Base-by-base conservation (phyloP, 1,140 invertebrate species). In the Anoplolepis gracilipes region DNA sequence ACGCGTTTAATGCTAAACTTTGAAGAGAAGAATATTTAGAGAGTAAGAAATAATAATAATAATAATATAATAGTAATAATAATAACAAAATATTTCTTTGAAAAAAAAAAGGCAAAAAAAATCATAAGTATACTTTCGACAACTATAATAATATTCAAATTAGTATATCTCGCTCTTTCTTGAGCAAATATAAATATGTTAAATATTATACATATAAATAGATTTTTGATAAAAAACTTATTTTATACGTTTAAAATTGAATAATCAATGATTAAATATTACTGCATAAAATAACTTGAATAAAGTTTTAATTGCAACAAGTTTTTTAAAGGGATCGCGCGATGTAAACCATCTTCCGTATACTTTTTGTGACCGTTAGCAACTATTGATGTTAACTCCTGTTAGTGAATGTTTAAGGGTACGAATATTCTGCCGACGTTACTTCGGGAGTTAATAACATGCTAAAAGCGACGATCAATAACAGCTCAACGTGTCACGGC, bases 391-490 rank as follows among this genome's bases (percentile, higher is more conserved):
- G 28, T 8, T 64, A 16, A 22, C 2, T 30, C 7, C 16, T 10
- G 25, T n/a, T 28, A 22, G 28, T 19, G 25, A 22, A 79, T 28
- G 8, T 30, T 79, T 19, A 25, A 67, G 1, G 22, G 30, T 36
- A 67, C 57, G 25, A 36, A 25, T 30, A 64, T 79, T 67, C 6
- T 4, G 10, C 19, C 65, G 19, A 65, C 11, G 55, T 65, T 59
- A 36, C 57, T 30, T 73, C 11, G 64, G 30, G 57, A 86, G 61
- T 87, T 85, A 85, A 87, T 82, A 86, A 87, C 49, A 53, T 53
- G 59, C 62, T 49, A 75, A 59, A 65, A 75, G 46, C 39, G 46
- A 39, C 61, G 87, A 86, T 88, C 84, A 53, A 84, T 77, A 82
- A 59, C 53, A 22, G 19, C 11, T 39, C 19, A n/a, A 36, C 64